Evolutionary conservation across 2,113 vertebrate genomes (phyloP), one percentile per base, ranked within the genome.

Genomic region (Vireo altiloquus): DNA sequence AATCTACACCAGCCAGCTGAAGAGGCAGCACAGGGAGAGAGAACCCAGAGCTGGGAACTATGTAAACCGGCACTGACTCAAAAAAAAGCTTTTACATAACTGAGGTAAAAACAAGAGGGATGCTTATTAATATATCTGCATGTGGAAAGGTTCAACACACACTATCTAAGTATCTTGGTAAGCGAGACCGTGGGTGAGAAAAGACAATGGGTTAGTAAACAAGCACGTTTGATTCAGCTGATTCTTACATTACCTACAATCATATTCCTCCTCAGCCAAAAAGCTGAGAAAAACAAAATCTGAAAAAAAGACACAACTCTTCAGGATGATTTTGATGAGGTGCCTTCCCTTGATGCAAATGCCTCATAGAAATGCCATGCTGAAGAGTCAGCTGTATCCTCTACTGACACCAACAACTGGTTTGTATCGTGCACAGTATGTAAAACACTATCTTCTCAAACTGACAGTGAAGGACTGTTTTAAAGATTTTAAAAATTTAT

Each of bases 31-130:
- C 13, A 40, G 13, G 54, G 28, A 70, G 31, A 74, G 22, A 54
- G 49, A 16, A 74, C 42, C 31, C 37, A 85, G 76, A 85, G 53
- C 25, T 50, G 27, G 17, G 33, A 76, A 57, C 24, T 13, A 5
- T 0, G 0, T 44, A 81, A 83, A 78, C 15, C 9, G 7, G 15
- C 17, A 69, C 7, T 0, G 0, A 77, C 30, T 78, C 10, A 46
- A 61, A 70, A 75, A 75, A 54, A 82, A 70, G 27, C 37, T 49
- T 80, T n/a, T 50, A 90, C 40, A 61, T 5, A 53, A 40, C 33
- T 25, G 13, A 87, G 47, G 39, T 37, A 37, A 87, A 70, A 84
- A 1, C 24, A 74, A 70, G 42, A 74, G 10, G 21, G 44, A 31
- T 63, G 15, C 52, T 82, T 83, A 78, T 59, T 46, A 46, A 61